These are phyloP conservation scores for Troilus luridus DNA, from an alignment of 2,888 invertebrate species.

Conservation along the genomic window DNA sequence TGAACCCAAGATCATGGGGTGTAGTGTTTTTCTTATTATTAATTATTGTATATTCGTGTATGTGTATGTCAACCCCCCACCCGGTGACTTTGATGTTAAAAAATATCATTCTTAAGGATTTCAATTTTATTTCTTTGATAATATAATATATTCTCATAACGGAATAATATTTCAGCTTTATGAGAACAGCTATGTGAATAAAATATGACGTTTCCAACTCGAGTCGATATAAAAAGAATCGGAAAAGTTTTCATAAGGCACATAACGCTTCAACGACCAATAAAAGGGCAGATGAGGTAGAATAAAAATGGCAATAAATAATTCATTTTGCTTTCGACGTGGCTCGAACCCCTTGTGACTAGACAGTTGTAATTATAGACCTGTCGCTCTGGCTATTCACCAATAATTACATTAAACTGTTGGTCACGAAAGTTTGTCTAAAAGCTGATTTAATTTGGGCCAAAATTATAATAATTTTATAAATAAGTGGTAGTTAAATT, in stretches of 20 bases:
- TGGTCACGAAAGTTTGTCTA: slow-evolving; percentile 30
- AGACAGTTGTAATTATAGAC: slow-evolving; percentile 7
- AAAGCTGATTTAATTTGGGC: slow-evolving; percentile 26
- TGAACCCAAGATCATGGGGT: too few species aligned
- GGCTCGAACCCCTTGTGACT: neutral
- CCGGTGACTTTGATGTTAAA: neutral
- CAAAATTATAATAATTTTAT: slow-evolving; percentile 22
- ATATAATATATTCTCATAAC: neutral
- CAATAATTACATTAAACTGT: neutral
- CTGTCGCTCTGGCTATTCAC: neutral
- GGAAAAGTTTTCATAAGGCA: neutral
- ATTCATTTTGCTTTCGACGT: neutral
- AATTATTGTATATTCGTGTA: too few species aligned
- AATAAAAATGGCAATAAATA: slow-evolving; percentile 38
- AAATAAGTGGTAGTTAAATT: neutral
- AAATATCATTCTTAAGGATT: neutral
- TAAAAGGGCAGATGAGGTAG: neutral
- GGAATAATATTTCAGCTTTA: neutral
- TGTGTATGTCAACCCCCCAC: too few species aligned
- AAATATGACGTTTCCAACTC: slow-evolving; percentile 1
- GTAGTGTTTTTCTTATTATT: too few species aligned
- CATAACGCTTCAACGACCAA: slow-evolving; percentile 5
- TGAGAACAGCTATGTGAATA: neutral
- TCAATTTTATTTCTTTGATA: neutral
- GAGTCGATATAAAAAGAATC: neutral